A percentile compares a stretch with the other conserved stretches of the same genome.
These are phyloP conservation scores for Scaptomyza tumidula DNA, from an alignment of 2,888 invertebrate genomes.

Conservation along the genomic window DNA sequence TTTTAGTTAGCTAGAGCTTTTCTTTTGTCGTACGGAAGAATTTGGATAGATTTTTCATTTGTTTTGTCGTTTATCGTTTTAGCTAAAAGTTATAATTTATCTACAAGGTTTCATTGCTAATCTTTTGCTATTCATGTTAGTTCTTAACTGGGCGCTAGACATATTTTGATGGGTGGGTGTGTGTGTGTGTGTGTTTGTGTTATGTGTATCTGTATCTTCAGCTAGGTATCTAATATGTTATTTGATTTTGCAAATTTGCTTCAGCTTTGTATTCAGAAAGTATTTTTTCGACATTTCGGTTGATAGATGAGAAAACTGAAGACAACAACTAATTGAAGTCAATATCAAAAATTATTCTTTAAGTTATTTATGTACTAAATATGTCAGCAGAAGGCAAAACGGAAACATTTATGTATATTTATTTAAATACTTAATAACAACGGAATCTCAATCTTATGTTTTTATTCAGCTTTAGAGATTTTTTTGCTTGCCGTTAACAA, in stretches of 20 bases:
- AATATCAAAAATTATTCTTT: neutral
- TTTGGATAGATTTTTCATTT: conserved; percentile 69
- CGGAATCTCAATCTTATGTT: conserved; percentile 13
- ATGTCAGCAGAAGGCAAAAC: conserved; percentile 71
- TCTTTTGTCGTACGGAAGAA: conserved; percentile 72
- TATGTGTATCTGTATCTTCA: conserved; percentile 8
- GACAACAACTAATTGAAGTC: neutral
- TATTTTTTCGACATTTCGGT: neutral
- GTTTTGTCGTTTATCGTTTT: conserved; percentile 23
- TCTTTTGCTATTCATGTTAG: conserved; percentile 48
- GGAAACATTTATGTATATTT: conserved; percentile 13
- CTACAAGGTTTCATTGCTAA: conserved; percentile 65
- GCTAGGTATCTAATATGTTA: conserved; percentile 4
- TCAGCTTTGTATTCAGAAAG: conserved; percentile 36
- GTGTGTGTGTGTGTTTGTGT: conserved; percentile 7
- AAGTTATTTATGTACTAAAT: conserved; percentile 1
- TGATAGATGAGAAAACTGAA: conserved; percentile 37
- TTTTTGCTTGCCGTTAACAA: neutral
- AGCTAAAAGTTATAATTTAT: conserved; percentile 75
- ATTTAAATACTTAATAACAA: conserved; percentile 13
- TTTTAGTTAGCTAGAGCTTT: conserved; percentile 62
- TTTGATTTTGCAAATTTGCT: conserved; percentile 16
- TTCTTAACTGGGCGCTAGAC: conserved; percentile 57
- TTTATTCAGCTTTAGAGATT: conserved; percentile 13
- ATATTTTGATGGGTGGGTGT: conserved; percentile 31